Percentiles rank a stretch among this genome's conserved stretches.
Evolutionary conservation across 2,797 vertebrate species (phyloP).

Genomic region (Perodicticus potto): DNA sequence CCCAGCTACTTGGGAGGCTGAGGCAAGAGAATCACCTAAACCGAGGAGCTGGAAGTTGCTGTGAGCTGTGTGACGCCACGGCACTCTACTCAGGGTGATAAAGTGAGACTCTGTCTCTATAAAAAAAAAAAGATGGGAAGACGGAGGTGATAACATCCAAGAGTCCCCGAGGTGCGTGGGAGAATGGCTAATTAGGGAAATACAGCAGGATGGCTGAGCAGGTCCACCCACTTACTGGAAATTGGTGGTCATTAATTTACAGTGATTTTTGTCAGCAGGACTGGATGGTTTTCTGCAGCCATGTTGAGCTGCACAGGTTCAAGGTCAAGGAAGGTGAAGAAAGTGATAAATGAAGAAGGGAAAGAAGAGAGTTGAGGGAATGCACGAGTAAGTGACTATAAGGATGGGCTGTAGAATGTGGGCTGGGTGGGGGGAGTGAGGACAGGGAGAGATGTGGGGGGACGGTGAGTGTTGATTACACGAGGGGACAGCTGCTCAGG

Average conservation of each 20-base stretch:
- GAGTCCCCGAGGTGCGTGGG: fast-evolving
- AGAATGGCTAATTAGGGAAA: background rate
- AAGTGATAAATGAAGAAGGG: background rate
- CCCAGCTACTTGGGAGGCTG: too few species aligned
- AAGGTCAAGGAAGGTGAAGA: background rate
- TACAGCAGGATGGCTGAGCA: background rate
- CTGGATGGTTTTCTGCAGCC: background rate
- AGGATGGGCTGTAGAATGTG: background rate
- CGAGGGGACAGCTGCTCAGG: background rate
- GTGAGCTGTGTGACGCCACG: too few species aligned
- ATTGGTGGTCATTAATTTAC: background rate
- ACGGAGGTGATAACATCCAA: background rate
- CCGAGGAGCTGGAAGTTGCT: too few species aligned
- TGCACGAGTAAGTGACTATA: background rate
- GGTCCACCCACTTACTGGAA: background rate
- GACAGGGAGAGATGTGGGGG: background rate
- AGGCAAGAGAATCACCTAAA: too few species aligned
- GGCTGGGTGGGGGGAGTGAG: background rate
- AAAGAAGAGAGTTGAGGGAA: background rate
- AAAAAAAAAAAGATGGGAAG: background rate
- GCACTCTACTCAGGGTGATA: too few species aligned
- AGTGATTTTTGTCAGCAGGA: background rate
- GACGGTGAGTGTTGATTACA: background rate
- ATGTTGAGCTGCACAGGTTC: background rate
- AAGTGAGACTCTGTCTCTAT: too few species aligned